Evolutionary conservation across 2,888 invertebrate species (phyloP), one percentile per base, ranked within the genome.

Genomic region (Branchipolynoe longqiensis): DNA sequence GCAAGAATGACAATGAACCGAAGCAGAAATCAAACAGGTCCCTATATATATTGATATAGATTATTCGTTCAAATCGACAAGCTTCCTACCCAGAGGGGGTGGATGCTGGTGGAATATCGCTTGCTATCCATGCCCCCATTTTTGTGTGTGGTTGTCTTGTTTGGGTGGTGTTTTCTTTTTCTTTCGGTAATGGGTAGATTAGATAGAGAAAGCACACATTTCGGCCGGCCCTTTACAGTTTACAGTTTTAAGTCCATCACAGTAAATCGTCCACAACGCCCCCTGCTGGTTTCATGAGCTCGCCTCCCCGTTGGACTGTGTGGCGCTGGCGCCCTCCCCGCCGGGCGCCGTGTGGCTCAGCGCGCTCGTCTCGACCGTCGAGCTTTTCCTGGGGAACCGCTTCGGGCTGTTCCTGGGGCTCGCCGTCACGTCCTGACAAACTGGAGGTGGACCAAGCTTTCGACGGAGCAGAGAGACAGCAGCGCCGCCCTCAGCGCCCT

Each of bases 341-440:
- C n/a, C 14, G 54, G 12, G 54, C 14, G 22, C 12, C 14, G 54
- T 14, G 54, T 14, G 54, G 73, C 73, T 25, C 64, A 25, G n/a
- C 18, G n/a, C 28, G 40, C 38, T 36, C 14, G 18, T 48, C n/a
- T 25, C 48, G 48, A 48, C 78, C 18, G 48, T 33, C 3, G 78
- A 78, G 48, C 78, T 48, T 54, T 54, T 78, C 48, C 78, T 14
- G 78, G 82, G 82, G 56, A 82, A 82, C 18, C 73, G 48, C 33
- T 69, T 85, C 6, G 88, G 88, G 69, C 87, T 87, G 73, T 86
- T 86, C 22, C 85, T 48, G 25, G 88, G 88, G 73, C 86, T 86
- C 59, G 85, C 58, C 31, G 86, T 86, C 38, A 88, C 87, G 85
- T 88, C 87, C n/a, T 83, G 78, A 59, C 85, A 85, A 64, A 86